Evolutionary conservation across 2,797 vertebrate species (phyloP).

Genomic region (Microctenopoma lineatum): DNA sequence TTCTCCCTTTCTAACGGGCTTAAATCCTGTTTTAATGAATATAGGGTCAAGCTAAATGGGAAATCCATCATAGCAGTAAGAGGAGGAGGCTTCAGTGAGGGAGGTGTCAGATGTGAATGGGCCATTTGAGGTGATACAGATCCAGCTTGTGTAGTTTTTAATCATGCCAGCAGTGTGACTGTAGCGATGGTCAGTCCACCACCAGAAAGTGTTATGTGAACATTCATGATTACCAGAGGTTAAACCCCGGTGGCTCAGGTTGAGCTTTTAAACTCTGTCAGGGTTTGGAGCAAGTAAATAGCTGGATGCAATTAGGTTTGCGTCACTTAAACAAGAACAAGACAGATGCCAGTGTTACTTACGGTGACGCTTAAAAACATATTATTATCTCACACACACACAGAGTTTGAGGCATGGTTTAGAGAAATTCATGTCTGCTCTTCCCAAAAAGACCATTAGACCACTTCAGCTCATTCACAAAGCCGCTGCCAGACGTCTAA

Average conservation of each 20-base stretch:
- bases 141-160: slow-evolving; percentile 19
- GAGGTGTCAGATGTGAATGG: slow-evolving; percentile 43
- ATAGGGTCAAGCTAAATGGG: slow-evolving; percentile 84
- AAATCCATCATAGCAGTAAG: slow-evolving; percentile 80
- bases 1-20: slow-evolving; percentile 85
- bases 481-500: too few relatives aligned
- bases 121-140: slow-evolving; percentile 19
- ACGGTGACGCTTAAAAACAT: too few relatives aligned
- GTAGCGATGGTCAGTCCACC: neutral
- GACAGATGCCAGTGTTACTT: too few relatives aligned
- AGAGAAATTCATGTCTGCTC: too few relatives aligned
- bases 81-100: slow-evolving; percentile 58
- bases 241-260: neutral
- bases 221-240: neutral
- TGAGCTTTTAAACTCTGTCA: too few relatives aligned
- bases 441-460: too few relatives aligned
- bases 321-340: too few relatives aligned
- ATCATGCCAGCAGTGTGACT: neutral
- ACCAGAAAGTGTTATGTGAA: neutral
- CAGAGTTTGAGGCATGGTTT: too few relatives aligned
- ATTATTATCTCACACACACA: too few relatives aligned
- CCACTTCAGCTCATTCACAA: too few relatives aligned
- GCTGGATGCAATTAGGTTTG: too few relatives aligned
- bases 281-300: too few relatives aligned
- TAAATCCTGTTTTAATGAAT: slow-evolving; percentile 90